Base-by-base conservation (phyloP, 1,140 invertebrate species). In the Coelopa frigida region DNA sequence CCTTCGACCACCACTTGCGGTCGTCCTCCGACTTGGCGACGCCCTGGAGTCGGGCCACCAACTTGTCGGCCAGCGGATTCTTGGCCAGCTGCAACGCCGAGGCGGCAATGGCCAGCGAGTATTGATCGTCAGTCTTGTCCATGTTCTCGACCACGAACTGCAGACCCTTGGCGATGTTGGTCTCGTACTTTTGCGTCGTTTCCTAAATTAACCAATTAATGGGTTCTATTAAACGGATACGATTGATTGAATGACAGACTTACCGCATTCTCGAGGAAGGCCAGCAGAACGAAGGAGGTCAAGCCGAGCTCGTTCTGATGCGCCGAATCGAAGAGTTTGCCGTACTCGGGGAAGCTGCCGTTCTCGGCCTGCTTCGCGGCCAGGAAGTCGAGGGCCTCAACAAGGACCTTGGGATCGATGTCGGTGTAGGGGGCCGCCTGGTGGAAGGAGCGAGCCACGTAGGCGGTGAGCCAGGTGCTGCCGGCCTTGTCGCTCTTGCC, bases 391-490 rank as follows among this genome's bases (percentile, higher is more conserved):
- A 94, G 72, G 5, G 87, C 82, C 24, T 80, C 74, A 3, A 72
- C 64, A 40, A 94, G 78, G 24, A 94, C 78, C 37, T 69, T 72
- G n/a, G 80, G 73, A 40, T 93, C 90, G 26, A 96, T 78, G 41
- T 78, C 78, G 21, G 96, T 91, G 60, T 85, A 87, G 15, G 78
- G 72, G 39, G 76, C 74, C 3, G 91, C 92, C 68, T 90, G 84
- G 27, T 80, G 79, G 60, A 98, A 85, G 37, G 92, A 91, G 46
- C 90, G 83, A 0, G 84, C 79, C 3, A 92, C 88, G 68, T 93
- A 95, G 2, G 92, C 89, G 5, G 93, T 95, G 18, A 97, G 33
- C 90, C 92, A 96, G n/a, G 87, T 87, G 58, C 85, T 92, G 5
- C 92, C 88, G 20, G 72, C 76, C 3, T 73, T 62, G 70, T 94